Evolutionary conservation across 1,140 invertebrate genomes (phyloP).

Genomic region (Bombyx mandarina): DNA sequence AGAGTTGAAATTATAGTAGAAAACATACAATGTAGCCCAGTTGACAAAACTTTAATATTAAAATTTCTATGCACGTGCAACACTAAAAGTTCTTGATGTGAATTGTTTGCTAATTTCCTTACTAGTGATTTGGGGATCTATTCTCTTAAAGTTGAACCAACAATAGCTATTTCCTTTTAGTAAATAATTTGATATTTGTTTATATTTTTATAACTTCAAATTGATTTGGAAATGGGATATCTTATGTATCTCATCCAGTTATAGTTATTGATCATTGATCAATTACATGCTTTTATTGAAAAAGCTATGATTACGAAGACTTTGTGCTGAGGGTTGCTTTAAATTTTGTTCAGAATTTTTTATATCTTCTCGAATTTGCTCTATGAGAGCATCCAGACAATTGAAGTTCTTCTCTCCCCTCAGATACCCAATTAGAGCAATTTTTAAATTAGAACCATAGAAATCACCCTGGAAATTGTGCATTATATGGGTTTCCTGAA

Average conservation of each 20-base stretch:
- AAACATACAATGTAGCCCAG: too few species aligned
- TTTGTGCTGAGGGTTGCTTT: constrained; percentile 54
- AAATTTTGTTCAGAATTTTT: constrained; percentile 73
- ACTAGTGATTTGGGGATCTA: too few species aligned
- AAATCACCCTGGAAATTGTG: constrained; percentile 89
- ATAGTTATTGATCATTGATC: background rate
- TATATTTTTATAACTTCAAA: too few species aligned
- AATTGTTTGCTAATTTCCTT: too few species aligned
- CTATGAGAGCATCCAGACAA: constrained; percentile 83
- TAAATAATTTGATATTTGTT: too few species aligned
- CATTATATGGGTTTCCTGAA: constrained; percentile 91
- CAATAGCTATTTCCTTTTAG: too few species aligned
- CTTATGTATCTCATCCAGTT: background rate
- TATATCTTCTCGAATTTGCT: constrained; percentile 84
- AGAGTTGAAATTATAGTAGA: too few species aligned
- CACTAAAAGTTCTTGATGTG: too few species aligned
- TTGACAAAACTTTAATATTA: too few species aligned
- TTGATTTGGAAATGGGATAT: too few species aligned
- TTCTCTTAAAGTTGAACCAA: too few species aligned
- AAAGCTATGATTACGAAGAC: constrained; percentile 31
- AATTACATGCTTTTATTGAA: constrained; percentile 17
- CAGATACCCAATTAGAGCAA: constrained; percentile 86
- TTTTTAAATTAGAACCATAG: constrained; percentile 86
- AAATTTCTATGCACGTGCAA: too few species aligned
- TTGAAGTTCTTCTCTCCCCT: constrained; percentile 86